Conservation (phyloP, 37 sponge, comb jelly and placozoan genomes). For the Dysidea cf. avara region DNA sequence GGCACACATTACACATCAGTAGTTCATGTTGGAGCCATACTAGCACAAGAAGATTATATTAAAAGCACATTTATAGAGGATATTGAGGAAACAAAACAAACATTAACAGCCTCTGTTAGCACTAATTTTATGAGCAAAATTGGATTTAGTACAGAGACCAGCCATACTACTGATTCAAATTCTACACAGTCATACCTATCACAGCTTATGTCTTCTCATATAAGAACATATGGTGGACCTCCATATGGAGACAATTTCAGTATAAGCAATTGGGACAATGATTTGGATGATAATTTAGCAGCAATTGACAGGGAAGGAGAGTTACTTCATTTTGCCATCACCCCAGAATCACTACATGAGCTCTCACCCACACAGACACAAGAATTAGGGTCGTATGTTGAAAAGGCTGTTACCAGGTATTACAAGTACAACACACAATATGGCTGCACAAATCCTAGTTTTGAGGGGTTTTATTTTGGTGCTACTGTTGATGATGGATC, state of each 20-base stretch:
- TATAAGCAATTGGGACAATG: constrained; percentile 34
- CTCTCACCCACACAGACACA: constrained; percentile 2
- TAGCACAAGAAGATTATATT: no score
- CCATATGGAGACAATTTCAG: constrained; percentile 19
- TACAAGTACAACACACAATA: constrained; percentile 32
- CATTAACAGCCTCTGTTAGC: constrained; percentile 38
- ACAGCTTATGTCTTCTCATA: constrained; percentile 22
- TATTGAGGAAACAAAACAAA: neutral
- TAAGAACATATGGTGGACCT: constrained; percentile 45
- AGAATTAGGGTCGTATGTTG: constrained; percentile 4
- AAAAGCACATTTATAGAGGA: neutral
- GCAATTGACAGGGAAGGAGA: constrained; percentile 49
- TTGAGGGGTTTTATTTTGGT: constrained; percentile 38
- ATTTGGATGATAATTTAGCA: constrained; percentile 33
- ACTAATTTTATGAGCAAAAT: constrained; percentile 32
- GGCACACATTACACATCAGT: constrained; percentile 49
- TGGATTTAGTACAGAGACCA: neutral
- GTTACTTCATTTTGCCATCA: constrained; percentile 34
- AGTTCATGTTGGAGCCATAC: no score
- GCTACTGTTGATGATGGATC: constrained; percentile 11
- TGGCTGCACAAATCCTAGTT: constrained; percentile 45
- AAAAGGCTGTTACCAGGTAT: constrained; percentile 12
- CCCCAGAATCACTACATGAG: constrained; percentile 25
- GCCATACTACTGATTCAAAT: neutral
- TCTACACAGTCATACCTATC: constrained; percentile 1